These are phyloP conservation scores for Isichthys henryi DNA, from an alignment of 2,113 vertebrate genomes.

Conservation along the genomic window DNA sequence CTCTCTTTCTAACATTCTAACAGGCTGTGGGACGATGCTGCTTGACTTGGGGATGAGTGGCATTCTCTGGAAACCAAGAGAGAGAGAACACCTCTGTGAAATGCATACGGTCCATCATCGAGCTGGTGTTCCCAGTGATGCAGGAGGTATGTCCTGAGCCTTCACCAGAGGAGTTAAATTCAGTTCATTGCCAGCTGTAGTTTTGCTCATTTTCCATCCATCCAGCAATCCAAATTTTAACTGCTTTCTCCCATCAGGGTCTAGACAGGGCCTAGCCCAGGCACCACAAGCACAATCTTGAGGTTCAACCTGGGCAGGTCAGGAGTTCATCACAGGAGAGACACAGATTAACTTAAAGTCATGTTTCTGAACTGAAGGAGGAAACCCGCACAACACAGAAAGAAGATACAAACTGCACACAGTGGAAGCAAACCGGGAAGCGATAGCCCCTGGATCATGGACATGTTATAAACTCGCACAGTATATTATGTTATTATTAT, in stretches of 20 bases:
- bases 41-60: not conserved
- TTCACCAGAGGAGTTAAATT: not conserved
- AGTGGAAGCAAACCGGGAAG: not conserved
- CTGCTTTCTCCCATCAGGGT: not conserved
- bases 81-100: not conserved
- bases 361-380: not conserved
- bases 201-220: not conserved
- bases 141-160: not conserved
- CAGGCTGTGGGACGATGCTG: not conserved
- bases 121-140: not conserved
- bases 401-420: not conserved
- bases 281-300: not conserved
- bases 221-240: not conserved
- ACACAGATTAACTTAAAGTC: not conserved
- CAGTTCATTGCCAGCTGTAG: not conserved
- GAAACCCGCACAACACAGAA: not conserved
- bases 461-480: not conserved
- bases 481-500: not conserved
- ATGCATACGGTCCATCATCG: not conserved
- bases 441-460: not conserved
- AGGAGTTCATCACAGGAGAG: not conserved
- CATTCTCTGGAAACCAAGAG: not conserved
- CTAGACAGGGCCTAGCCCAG: not conserved
- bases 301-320: not conserved
- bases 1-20: not conserved